Conservation (phyloP, 2,113 vertebrate genomes). For the Marmota monax region DNA sequence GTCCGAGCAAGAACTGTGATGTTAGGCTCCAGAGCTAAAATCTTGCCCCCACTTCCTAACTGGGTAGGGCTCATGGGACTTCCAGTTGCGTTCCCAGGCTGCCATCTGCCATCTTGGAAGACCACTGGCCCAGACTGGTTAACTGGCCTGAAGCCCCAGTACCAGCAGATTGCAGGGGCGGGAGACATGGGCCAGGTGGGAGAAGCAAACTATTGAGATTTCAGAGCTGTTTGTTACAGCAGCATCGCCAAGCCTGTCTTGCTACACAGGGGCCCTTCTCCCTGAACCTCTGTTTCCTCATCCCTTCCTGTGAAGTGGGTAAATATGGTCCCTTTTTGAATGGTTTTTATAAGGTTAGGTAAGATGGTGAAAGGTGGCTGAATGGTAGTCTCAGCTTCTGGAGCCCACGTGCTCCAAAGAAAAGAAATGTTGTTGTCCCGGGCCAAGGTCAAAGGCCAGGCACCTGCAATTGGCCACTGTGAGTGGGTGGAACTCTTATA, state of each 20-base stretch:
- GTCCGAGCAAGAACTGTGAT: background rate
- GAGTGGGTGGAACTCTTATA: background rate
- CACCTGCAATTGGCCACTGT: background rate
- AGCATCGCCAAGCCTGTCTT: background rate
- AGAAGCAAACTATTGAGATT: background rate
- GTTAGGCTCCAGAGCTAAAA: background rate
- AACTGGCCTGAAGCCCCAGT: background rate
- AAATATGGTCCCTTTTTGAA: background rate
- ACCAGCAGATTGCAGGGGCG: background rate
- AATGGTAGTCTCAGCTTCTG: background rate
- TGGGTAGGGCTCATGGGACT: background rate
- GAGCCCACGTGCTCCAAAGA: background rate
- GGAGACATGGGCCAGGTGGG: background rate
- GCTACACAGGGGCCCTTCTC: background rate
- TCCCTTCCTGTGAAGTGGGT: background rate
- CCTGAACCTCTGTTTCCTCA: background rate
- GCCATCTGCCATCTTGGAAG: background rate
- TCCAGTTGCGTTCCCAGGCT: background rate
- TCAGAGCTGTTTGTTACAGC: background rate
- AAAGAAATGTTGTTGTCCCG: background rate
- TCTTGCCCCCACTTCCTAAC: background rate
- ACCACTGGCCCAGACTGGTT: background rate
- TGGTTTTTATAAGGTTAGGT: background rate
- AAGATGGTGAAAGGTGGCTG: background rate
- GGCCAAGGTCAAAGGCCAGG: background rate